Base-by-base conservation (phyloP, 2,113 vertebrate genomes). In the Uropsilus gracilis region DNA sequence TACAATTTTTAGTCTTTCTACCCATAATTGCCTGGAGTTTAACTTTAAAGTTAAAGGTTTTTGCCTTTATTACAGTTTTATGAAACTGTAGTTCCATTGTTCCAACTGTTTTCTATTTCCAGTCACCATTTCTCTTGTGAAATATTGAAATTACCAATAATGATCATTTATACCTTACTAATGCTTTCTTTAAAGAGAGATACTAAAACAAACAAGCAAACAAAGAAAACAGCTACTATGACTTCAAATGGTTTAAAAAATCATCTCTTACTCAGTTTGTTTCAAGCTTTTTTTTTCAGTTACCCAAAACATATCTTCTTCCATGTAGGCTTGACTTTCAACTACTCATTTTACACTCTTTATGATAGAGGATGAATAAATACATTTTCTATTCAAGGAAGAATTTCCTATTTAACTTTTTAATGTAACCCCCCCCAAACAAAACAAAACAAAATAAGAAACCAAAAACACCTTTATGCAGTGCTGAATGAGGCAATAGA, bases 31-130 rank as follows among this genome's bases (percentile, higher is more conserved):
- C 61, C 53, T 83, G 24, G 48, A 78, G 30, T 87, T 85, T 59
- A 80, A 48, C 30, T 80, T 94, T 84, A 80, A 64, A 59, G 26
- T 69, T 85, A 53, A 86, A 87, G 32, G 9, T 71, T 90, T 93
- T 17, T 81, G 6, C 9, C 24, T 64, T 78, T 10, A 57, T 81
- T 86, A 55, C 6, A 78, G 39, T 59, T 71, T 39, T 55, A 3
- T 69, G 28, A 71, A 53, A 90, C 22, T 46, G 3, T 53, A 39
- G 59, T 6, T 57, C 30, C 34, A 50, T 68, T 83, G 34, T 46
- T 69, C 26, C 8, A 86, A 30, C 11, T 73, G 2, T 44, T 53
- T 80, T 81, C 24, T 77, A 1, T 81, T 91, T 7, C 16, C 85
- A 13, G 20, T 93, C 3, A 73, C 24, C 3, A 63, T 86, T 97